Evolutionary conservation across 2,113 vertebrate genomes (phyloP), one percentile per base, ranked within the genome.

Genomic region (Redunca redunca): DNA sequence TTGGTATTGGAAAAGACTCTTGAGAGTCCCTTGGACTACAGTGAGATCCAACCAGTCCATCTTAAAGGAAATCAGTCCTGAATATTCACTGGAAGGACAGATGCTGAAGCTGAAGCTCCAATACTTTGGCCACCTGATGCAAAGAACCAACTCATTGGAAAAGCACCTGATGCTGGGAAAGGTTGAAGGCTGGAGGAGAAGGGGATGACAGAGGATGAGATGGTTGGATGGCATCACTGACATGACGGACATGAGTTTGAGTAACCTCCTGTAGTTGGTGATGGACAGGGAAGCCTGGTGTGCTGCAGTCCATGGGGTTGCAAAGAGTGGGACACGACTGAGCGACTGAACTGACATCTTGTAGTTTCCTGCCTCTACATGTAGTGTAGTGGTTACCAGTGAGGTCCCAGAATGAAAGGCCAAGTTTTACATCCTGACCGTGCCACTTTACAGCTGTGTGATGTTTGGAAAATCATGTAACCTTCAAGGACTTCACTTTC

Each of bases 211-310:
- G 67, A 71, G 67, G 67, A 74, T 74, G 67, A 40, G 9, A 40
- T 74, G 67, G 19, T 23, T 71, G 10, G 67, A 40, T 23, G 19
- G 19, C n/a, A 23, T 71, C n/a, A 23, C 5, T 0, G 2, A 40
- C 0, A 3, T 3, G 5, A 71, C 23, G 19, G n/a, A 71, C 19
- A 40, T 71, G 67, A 71, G 19, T 71, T 71, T 71, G 67, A 40
- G 19, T 74, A 40, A 3, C 19, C 67, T 40, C 67, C n/a, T 40
- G 10, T 23, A 74, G 67, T 40, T 74, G 10, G 19, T 74, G 5
- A 40, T 74, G 67, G 67, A 23, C 36, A 71, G n/a, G n/a, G 67
- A 71, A 1, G 67, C 67, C 67, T 23, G 5, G n/a, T 0, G 0
- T 71, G n/a, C 19, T 12, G 5, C n/a, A 74, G 67, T 40, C n/a